Evolutionary conservation across 1,140 invertebrate genomes (phyloP).

Genomic region (Panagrolaimus sp.): DNA sequence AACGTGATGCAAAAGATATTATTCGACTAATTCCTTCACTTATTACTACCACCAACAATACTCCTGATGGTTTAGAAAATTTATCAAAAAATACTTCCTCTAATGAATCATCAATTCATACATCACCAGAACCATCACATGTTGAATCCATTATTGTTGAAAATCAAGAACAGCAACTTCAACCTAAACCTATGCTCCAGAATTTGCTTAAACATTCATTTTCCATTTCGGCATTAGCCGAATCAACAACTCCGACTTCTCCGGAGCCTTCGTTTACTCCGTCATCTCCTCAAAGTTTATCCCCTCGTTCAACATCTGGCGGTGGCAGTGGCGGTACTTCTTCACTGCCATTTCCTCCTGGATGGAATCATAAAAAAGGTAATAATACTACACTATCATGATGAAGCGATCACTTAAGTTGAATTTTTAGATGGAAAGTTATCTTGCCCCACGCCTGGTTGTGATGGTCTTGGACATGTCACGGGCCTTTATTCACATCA

Average conservation of each 20-base stretch:
- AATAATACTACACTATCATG: background rate
- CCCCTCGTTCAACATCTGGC: constrained; percentile 14
- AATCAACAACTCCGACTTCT: background rate
- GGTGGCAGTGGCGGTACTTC: background rate
- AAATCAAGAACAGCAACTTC: background rate
- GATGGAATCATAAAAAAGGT: constrained; percentile 20
- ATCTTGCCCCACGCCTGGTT: constrained; percentile 61
- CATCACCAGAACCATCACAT: constrained; percentile 11
- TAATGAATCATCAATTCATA: background rate
- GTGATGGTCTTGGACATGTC: constrained; percentile 62
- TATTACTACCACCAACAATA: background rate
- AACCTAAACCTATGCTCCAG: background rate
- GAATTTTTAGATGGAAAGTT: constrained; percentile 48
- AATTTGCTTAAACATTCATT: background rate
- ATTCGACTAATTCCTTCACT: constrained; percentile 20
- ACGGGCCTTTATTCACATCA: constrained; percentile 97
- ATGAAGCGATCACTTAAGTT: background rate
- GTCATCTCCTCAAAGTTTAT: constrained; percentile 19
- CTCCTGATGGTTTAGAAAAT: background rate
- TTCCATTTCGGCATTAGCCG: constrained; percentile 20
- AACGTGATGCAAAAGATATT: constrained; percentile 22
- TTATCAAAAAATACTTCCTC: background rate
- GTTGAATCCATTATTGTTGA: background rate
- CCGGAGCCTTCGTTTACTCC: background rate
- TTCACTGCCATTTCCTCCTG: constrained; percentile 27